Base-by-base conservation (phyloP, 2,113 vertebrate species). In the Pseudorhombus dupliciocellatus region DNA sequence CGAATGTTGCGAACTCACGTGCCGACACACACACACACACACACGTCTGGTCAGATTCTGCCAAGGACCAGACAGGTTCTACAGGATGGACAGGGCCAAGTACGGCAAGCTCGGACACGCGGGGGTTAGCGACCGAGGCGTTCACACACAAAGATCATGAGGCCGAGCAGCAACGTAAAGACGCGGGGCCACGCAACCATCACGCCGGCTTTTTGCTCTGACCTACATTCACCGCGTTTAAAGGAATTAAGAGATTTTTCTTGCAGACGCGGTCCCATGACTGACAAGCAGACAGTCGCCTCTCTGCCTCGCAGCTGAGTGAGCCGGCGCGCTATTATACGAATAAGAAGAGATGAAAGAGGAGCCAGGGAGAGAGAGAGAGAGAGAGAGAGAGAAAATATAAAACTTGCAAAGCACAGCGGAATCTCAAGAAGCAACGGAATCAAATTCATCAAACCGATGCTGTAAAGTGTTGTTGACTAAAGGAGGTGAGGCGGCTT, bases 171-270 rank as follows among this genome's bases (percentile, higher is more conserved):
- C 4, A 31, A 58, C 71, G 61, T 24, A 71, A 34, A 56, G 54
- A 72, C 69, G 46, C 51, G 51, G 79, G 69, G 75, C 53, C 51
- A 58, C 66, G 59, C 77, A 64, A 64, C 58, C 81, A 68, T 52
- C 15, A 44, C 42, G 9, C 51, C n/a, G 52, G 20, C 56, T 61
- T 57, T 65, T 40, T 46, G 52, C 75, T 4, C 7, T 85, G 85
- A 87, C 85, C 89, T 87, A 84, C 77, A 81, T 87, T 76, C 65
- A 59, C 48, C 64, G 25, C n/a, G 80, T 66, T 66, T 56, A 54
- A 53, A 75, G 65, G 79, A 72, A 69, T 76, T 57, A 78, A 37
- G 31, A 31, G 31, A 59, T 72, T 50, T 3, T 79, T 66, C 63
- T 63, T 67, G 53, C 55, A 73, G 50, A 67, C 0, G 7, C 42